Conservation (phyloP, 1,140 invertebrate species). For the Euwallacea fornicatus region DNA sequence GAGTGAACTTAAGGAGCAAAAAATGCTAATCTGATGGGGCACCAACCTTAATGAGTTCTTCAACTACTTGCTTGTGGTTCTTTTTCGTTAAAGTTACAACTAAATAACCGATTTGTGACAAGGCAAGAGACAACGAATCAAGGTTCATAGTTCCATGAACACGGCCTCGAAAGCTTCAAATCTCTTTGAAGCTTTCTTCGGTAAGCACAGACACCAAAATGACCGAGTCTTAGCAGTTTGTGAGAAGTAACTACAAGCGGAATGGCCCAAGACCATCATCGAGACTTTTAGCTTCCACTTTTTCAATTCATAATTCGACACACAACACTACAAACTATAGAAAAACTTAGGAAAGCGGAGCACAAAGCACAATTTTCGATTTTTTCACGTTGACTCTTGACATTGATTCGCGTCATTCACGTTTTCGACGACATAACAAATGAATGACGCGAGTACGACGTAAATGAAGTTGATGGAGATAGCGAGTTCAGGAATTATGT, state of each 20-base stretch:
- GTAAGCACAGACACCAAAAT: conserved; percentile 65
- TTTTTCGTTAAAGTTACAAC: conserved; percentile 94
- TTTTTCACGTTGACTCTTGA: too few relatives aligned
- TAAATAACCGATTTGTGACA: conserved; percentile 96
- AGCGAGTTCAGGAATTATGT: too few relatives aligned
- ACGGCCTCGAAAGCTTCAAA: conserved; percentile 79
- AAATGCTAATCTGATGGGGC: not conserved
- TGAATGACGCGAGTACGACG: too few relatives aligned
- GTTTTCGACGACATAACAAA: too few relatives aligned
- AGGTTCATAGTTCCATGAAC: conserved; percentile 98
- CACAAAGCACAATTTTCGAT: too few relatives aligned
- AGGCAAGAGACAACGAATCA: conserved; percentile 95
- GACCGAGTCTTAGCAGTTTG: conserved; percentile 60
- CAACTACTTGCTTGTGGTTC: conserved; percentile 86
- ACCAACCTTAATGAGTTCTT: conserved; percentile 75
- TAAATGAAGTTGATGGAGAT: too few relatives aligned
- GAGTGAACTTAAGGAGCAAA: not conserved
- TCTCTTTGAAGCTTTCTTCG: conserved; percentile 80
- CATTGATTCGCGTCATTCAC: too few relatives aligned
- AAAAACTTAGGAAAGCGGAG: too few relatives aligned
- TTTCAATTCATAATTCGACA: conserved; percentile 45
- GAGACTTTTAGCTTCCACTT: conserved; percentile 61
- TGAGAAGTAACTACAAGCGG: conserved; percentile 63
- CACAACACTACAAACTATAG: too few relatives aligned
- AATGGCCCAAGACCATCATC: conserved; percentile 69